Evolutionary conservation across 2,113 vertebrate genomes (phyloP), one percentile per base, ranked within the genome.

Genomic region (Sceloporus tristichus): DNA sequence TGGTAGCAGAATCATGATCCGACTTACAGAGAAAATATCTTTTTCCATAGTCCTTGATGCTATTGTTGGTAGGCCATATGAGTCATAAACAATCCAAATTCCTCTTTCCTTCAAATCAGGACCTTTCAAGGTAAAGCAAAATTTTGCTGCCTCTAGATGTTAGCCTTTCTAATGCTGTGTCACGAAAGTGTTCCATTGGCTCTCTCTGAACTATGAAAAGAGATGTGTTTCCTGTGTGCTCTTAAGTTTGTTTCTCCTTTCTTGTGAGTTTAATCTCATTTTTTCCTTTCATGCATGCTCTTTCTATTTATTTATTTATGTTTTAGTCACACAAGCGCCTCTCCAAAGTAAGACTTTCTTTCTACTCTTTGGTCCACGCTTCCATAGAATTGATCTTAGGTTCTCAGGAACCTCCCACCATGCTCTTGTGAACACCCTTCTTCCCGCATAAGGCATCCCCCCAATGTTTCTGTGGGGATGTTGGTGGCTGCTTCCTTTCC

Each of bases 311-410:
- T 92, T 96, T 94, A 91, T 93, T 93, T 89, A 94, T 92, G 94
- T 95, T 94, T 97, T 98, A 99, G 98, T 98, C 98, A 98, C 98
- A 98, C 98, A 98, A 98, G 98, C 98, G 98, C 98, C 98, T 99
- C 97, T 99, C 98, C 97, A 99, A 99, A 99, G 98, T 99, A 99
- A 98, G 98, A 98, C 95, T 98, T 97, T 97, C 97, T 98, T 98
- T 97, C 96, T 95, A 96, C 94, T 97, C 97, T 98, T 79, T 94
- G 93, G 89, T 93, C 95, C 78, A 91, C 91, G 94, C 93, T 68
- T 78, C 89, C 88, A 89, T 95, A 77, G 93, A 91, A 18, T 70
- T 95, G 94, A 91, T 82, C 40, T 91, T 91, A 93, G 93, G 79
- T 87, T 86, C 93, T 94, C 92, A 79, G 94, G 93, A 91, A 1